phyloP scores from a whole-genome alignment of 2,797 vertebrate species.

The Nannoperca obscura region DNA sequence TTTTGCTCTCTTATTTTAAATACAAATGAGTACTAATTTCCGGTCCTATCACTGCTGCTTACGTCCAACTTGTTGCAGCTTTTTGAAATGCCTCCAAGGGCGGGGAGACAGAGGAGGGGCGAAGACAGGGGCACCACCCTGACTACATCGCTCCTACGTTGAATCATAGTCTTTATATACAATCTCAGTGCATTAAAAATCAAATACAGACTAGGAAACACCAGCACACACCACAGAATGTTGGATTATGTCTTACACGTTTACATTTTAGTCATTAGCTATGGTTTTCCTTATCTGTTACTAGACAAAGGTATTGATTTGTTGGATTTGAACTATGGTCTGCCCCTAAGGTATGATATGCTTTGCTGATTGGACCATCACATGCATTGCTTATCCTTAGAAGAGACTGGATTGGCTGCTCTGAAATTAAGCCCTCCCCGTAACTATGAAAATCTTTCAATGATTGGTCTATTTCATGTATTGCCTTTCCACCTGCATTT shows the following conservation, averaged over 20 bases:
- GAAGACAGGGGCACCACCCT: constrained; percentile 56
- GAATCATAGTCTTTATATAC: background rate
- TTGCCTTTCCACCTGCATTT: background rate
- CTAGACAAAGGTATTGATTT: constrained; percentile 50
- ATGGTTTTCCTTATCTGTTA: constrained; percentile 19
- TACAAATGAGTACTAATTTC: background rate
- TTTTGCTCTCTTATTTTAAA: constrained; percentile 24
- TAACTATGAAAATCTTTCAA: too few relatives aligned
- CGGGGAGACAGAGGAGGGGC: constrained; percentile 79
- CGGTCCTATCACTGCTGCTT: background rate
- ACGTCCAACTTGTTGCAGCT: constrained; percentile 31
- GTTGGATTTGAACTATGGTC: constrained; percentile 64
- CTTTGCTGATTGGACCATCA: constrained; percentile 39
- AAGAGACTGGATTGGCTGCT: constrained; percentile 38
- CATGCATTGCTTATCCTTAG: fast-evolving
- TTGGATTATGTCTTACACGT: background rate
- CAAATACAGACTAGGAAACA: background rate
- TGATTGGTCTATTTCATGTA: background rate
- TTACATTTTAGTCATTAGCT: background rate
- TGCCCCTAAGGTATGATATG: constrained; percentile 1
- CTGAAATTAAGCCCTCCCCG: background rate
- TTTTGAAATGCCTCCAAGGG: constrained; percentile 82
- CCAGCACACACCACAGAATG: background rate
- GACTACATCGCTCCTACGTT: constrained; percentile 10
- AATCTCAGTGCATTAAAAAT: background rate